Conservation (phyloP, 2,888 invertebrate genomes). For the Axea sp. region DNA sequence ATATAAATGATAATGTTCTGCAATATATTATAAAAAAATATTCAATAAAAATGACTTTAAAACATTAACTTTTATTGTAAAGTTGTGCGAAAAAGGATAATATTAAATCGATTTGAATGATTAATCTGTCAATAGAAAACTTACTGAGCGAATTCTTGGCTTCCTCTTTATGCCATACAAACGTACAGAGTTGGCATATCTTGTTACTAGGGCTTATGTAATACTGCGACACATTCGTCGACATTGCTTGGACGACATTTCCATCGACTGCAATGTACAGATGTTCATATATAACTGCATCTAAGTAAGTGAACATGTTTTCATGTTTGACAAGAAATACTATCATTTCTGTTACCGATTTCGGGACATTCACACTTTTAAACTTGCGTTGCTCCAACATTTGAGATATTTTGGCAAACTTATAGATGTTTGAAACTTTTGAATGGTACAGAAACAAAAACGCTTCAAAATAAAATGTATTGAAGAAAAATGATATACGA, state of each 20-base stretch:
- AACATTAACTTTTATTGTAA: too few relatives aligned
- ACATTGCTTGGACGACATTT: constrained; percentile 59
- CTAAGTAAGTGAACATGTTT: constrained; percentile 48
- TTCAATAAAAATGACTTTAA: too few relatives aligned
- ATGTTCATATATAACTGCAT: constrained; percentile 27
- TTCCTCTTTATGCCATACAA: constrained; percentile 29
- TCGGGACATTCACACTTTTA: too few relatives aligned
- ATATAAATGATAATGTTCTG: too few relatives aligned
- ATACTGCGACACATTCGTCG: constrained; percentile 61
- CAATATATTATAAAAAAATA: background rate
- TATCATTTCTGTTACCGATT: constrained; percentile 38
- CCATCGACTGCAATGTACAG: constrained; percentile 47
- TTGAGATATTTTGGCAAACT: too few relatives aligned
- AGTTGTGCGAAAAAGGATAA: too few relatives aligned
- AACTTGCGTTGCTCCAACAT: too few relatives aligned
- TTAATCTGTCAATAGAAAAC: constrained; percentile 32
- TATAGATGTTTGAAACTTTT: too few relatives aligned
- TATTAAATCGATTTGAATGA: too few relatives aligned
- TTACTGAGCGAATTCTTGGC: constrained; percentile 30
- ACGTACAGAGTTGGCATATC: constrained; percentile 54
- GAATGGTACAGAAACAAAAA: too few relatives aligned
- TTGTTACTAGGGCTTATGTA: constrained; percentile 58
- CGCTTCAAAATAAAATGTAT: too few relatives aligned
- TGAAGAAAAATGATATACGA: too few relatives aligned
- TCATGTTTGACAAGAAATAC: constrained; percentile 30